phyloP scores from a whole-genome alignment of 2,797 vertebrate species.

The Siniperca scherzeri region DNA sequence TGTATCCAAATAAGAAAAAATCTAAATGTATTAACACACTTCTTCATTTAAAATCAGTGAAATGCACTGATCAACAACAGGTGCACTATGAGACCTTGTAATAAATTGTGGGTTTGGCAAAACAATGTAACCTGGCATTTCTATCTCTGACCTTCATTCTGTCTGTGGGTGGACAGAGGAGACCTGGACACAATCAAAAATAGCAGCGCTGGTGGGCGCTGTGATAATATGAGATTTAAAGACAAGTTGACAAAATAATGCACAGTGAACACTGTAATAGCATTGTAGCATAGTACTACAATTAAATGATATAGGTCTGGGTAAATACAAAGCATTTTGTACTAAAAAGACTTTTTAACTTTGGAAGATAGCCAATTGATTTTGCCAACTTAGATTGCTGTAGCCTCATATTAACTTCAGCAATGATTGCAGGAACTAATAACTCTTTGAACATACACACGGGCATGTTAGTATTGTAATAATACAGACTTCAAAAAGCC shows the following conservation, averaged over 20 bases:
- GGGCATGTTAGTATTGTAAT: not conserved
- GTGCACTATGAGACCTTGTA: conserved; percentile 6
- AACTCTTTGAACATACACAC: conserved; percentile 11
- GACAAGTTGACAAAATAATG: conserved; percentile 21
- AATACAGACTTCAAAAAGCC: not conserved
- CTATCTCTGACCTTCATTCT: conserved; percentile 60
- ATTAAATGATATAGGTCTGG: not conserved
- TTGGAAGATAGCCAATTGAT: not conserved
- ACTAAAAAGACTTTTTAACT: not conserved
- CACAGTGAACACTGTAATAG: not conserved
- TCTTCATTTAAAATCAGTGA: conserved; percentile 8
- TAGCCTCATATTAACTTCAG: not conserved
- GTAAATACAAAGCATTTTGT: conserved; percentile 1
- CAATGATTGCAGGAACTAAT: not conserved
- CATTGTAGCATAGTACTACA: not conserved
- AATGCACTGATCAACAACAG: conserved; percentile 22
- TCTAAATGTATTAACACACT: not conserved
- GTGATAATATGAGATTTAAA: conserved; percentile 44
- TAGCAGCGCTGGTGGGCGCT: conserved; percentile 41
- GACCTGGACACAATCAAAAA: conserved; percentile 59
- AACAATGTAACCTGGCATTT: conserved; percentile 57
- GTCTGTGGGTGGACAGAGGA: conserved; percentile 67
- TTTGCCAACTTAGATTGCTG: not conserved
- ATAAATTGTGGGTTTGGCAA: conserved; percentile 39
- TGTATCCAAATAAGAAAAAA: not conserved